Conservation (phyloP, 2,888 invertebrate species). For the Eupithecia pulchellata region DNA sequence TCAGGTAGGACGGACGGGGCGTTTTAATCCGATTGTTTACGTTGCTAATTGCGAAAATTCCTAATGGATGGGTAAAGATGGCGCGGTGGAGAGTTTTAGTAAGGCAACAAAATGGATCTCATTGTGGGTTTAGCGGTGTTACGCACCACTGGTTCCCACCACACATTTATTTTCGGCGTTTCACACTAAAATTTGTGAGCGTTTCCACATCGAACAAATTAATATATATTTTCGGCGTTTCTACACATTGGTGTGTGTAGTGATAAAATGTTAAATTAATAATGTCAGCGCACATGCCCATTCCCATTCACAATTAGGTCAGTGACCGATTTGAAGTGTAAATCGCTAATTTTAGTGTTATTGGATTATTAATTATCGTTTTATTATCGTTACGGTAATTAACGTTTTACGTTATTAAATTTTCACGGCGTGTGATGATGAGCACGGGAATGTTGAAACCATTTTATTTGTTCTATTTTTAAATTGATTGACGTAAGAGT, state of each 20-base stretch:
- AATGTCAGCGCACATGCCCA: background rate
- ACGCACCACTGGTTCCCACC: no score
- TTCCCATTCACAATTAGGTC: background rate
- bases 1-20: background rate
- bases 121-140: no score
- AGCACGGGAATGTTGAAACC: background rate
- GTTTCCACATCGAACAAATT: no score
- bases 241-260: no score
- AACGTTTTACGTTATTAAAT: conserved; percentile 5
- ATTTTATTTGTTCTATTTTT: background rate
- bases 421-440: conserved; percentile 3
- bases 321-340: background rate
- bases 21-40: conserved; percentile 1
- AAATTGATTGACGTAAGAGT: background rate
- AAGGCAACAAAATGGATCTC: background rate
- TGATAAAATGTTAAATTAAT: no score
- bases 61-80: conserved; percentile 2
- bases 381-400: conserved; percentile 1
- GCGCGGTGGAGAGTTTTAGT: background rate
- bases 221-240: no score
- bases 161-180: no score
- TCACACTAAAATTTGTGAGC: background rate
- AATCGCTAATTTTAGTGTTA: background rate
- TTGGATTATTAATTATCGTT: background rate
- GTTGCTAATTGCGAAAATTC: background rate